phyloP scores from a whole-genome alignment of 1,140 invertebrate species.

The honey bee (Apis mellifera) region Amel_HAv3.1 CM009944.2:6129501-6130000 shows the following conservation, averaged over 20 bases:
- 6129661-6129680: not conserved
- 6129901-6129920: not conserved
- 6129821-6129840: slow-evolving; percentile 15
- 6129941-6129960: not conserved
- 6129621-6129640: not conserved
- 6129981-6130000: not conserved
- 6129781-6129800: slow-evolving; percentile 23
- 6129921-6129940: not conserved
- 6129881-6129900: not conserved
- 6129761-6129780: not conserved
- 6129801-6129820: slow-evolving; percentile 13
- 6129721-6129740: slow-evolving; percentile 16
- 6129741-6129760: slow-evolving; percentile 46
- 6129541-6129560: not conserved
- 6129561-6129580: too few relatives aligned
- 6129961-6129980: not conserved
- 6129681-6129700: slow-evolving; percentile 16
- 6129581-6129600: not conserved
- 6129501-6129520: too few relatives aligned
- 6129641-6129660: not conserved
- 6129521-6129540: too few relatives aligned
- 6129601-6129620: not conserved
- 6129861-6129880: slow-evolving; percentile 10
- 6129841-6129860: slow-evolving; percentile 17
- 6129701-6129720: slow-evolving; percentile 43